These are phyloP conservation scores for Pseudorhiza aurosa DNA, from an alignment of 30 jellyfish, hydroid and myxozoan genomes.

Conservation along the genomic window DNA sequence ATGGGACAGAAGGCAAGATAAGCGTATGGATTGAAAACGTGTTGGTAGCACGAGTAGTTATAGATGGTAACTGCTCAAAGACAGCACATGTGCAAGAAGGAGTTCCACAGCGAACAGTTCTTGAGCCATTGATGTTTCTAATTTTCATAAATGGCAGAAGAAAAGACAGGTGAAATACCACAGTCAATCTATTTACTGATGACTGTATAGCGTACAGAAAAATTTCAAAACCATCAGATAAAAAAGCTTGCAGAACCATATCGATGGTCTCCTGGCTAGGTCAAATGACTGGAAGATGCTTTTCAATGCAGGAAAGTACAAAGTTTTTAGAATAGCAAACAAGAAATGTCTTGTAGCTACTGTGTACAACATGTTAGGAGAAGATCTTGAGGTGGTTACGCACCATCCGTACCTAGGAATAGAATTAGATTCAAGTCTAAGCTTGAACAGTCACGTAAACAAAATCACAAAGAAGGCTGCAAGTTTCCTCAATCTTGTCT, in stretches of 20 bases:
- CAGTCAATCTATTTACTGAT: conserved; percentile 25
- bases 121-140: conserved; percentile 35
- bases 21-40: conserved; percentile 21
- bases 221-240: conserved; percentile 44
- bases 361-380: conserved; percentile 24
- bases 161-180: conserved; percentile 40
- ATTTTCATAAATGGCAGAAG: conserved; percentile 36
- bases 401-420: conserved; percentile 46
- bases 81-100: conserved; percentile 9
- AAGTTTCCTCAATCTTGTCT: conserved; percentile 21
- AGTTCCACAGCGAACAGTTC: conserved; percentile 28
- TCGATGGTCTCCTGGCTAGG: conserved; percentile 32
- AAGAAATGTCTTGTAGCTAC: conserved; percentile 39
- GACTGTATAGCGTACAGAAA: conserved; percentile 44
- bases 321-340: conserved; percentile 41
- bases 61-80: conserved; percentile 29
- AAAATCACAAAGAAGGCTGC: conserved; percentile 24
- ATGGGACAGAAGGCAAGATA: conserved; percentile 30
- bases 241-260: conserved; percentile 31
- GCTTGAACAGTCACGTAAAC: conserved; percentile 40
- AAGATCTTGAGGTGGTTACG: conserved; percentile 22
- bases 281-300: conserved; percentile 42
- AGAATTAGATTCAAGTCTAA: conserved; percentile 28
- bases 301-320: conserved; percentile 38
- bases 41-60: conserved; percentile 26